Evolutionary conservation across 2,113 vertebrate genomes (phyloP).

Genomic region (Marmota flaviventris): DNA sequence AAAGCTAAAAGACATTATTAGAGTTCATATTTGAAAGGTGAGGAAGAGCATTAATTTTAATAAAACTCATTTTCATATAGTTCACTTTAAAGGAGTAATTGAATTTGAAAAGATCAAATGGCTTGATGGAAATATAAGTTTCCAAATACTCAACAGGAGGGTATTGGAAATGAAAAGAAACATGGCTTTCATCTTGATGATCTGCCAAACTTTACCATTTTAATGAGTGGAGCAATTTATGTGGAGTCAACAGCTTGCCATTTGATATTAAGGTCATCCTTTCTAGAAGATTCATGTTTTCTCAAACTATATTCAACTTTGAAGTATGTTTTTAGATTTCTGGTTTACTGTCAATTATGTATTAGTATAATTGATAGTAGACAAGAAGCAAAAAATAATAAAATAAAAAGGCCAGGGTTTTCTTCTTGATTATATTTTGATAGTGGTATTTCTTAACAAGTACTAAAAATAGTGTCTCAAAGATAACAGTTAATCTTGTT

Average conservation of each 20-base stretch:
- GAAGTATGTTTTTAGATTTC: slow-evolving; percentile 19
- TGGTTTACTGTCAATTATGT: slow-evolving; percentile 27
- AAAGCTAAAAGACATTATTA: not conserved
- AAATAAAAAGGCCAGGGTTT: not conserved
- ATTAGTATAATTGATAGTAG: slow-evolving; percentile 1
- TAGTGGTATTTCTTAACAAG: not conserved
- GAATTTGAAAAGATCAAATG: slow-evolving; percentile 77
- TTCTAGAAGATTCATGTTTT: slow-evolving; percentile 53
- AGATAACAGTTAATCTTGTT: not conserved
- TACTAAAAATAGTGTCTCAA: not conserved
- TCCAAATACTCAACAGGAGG: slow-evolving; percentile 61
- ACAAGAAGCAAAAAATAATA: not conserved
- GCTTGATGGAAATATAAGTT: slow-evolving; percentile 59
- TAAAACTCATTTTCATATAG: slow-evolving; percentile 68
- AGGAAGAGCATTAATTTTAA: slow-evolving; percentile 67
- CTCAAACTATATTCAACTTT: slow-evolving; percentile 49
- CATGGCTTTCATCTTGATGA: slow-evolving; percentile 74
- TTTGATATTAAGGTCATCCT: slow-evolving; percentile 78
- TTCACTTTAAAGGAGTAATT: slow-evolving; percentile 55
- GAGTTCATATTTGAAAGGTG: slow-evolving; percentile 48
- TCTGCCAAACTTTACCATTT: slow-evolving; percentile 34
- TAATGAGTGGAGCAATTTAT: slow-evolving; percentile 68
- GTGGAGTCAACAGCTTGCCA: slow-evolving; percentile 1
- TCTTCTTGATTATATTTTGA: not conserved
- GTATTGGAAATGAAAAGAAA: slow-evolving; percentile 68